Conservation (phyloP, 1,140 invertebrate genomes). For the Caenorhabditis remanei region DNA sequence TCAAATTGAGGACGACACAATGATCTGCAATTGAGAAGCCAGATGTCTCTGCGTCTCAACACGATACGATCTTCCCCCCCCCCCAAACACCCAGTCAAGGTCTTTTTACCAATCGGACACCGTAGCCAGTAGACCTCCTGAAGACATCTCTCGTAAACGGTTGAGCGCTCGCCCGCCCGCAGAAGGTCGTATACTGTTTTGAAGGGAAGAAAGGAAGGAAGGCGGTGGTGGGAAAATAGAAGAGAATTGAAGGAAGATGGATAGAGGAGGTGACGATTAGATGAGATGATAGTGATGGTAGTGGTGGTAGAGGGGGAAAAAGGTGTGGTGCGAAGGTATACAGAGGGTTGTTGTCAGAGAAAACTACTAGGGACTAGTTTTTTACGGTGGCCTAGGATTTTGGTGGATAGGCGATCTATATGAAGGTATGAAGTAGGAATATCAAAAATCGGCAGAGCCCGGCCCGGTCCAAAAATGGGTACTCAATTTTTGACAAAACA, state of each 20-base stretch:
- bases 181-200: constrained; percentile 4
- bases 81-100: not conserved
- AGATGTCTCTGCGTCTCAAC: constrained; percentile 21
- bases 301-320: no score
- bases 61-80: not conserved
- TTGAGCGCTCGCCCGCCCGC: not conserved
- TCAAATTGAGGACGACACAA: constrained; percentile 23
- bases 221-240: constrained; percentile 7
- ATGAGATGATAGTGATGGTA: no score
- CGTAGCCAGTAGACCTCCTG: not conserved
- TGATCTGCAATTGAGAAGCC: constrained; percentile 48
- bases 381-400: no score
- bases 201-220: not conserved
- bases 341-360: no score
- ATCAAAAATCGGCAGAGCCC: no score
- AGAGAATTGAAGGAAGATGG: not conserved
- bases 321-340: no score
- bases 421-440: no score
- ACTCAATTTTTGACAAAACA: no score
- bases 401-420: no score
- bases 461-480: no score
- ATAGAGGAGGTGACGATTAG: no score
- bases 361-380: no score
- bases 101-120: not conserved
- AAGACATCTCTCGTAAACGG: constrained; percentile 48